Evolutionary conservation across 2,113 vertebrate genomes (phyloP), one percentile per base, ranked within the genome.

Genomic region (Myotis brandtii): DNA sequence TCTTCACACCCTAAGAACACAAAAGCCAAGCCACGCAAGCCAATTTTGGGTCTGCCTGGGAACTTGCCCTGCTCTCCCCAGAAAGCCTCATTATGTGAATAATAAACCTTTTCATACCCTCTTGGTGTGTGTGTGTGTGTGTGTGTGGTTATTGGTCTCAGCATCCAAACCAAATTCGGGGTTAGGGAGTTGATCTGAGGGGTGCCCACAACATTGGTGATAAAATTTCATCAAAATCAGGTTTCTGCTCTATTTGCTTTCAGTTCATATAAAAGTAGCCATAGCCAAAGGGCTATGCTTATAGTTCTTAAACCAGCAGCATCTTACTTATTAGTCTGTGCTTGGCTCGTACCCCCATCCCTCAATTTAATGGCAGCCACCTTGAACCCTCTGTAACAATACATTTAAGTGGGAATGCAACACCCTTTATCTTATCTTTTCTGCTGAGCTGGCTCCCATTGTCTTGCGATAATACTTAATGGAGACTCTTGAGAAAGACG

Each of bases 21-120:
- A 69, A 86, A 86, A 83, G 48, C 17, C 50, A 50, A 89, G 16
- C 27, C 37, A 89, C 9, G 75, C 72, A 50, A 75, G 30, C 62
- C 52, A 67, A 75, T 83, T 77, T 16, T 69, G 34, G 73, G 79
- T 46, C 94, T 52, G 12, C 18, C 40, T 72, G 81, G 95, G 77
- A 46, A 18, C 52, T 62, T 77, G 77, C 48, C 52, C 17, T 93
- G 34, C 52, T 93, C 18, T 92, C 67, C 69, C 64, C 81, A 37
- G 52, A 64, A 95, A 88, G 23, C 86, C 76, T 84, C 70, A 76
- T 56, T 64, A 83, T 70, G n/a, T 91, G 73, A 73, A 66, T 87
- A 95, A 95, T 93, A 95, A 96, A 95, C 64, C 8, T 80, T 90
- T 92, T 85, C 17, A 21, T 92, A 34, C 4, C 59, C 13, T 93